Evolutionary conservation across 1,140 invertebrate species (phyloP), one percentile per base, ranked within the genome.

Genomic region (Meloidogyne hapla): DNA sequence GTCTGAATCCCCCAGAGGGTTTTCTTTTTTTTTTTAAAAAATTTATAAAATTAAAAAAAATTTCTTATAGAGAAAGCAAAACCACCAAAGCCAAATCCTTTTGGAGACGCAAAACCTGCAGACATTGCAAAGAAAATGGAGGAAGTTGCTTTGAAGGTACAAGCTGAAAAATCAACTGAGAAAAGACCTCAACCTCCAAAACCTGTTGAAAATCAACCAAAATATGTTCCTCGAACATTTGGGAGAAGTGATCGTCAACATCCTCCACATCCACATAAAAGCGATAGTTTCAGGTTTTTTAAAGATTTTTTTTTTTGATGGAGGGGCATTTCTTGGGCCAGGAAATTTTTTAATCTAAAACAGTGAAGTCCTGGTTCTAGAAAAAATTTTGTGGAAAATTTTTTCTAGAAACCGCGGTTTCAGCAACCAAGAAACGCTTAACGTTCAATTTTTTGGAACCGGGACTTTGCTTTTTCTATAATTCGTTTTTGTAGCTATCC

Each of bases 81-180:
- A 45, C 45, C 45, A 18, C 68, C 23, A 69, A 69, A 42, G 18
- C 25, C 33, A 13, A 28, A 45, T 28, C 68, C 68, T 56, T 69
- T 69, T 61, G 68, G 68, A 26, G 68, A 28, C 18, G 68, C 68
- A 45, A 69, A 69, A 45, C 68, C 68, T 9, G 28, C 18, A 26
- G 38, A 69, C 18, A 28, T 61, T 25, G 15, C 68, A 8, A 28
- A 28, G 38, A 45, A 45, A 45, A 56, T 69, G 33, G 23, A 28
- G 21, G 61, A 61, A 26, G 68, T 69, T 42, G 68, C 45, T 26
- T 26, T 56, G 68, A 69, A 69, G 18, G 3, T 69, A 18, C 33
- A 28, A 6, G 68, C 25, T 26, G 68, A 69, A 28, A 26, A 45
- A 5, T n/a, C n/a, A n/a, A 40, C 13, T 69, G 67, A 67, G 9